Base-by-base conservation (phyloP, 2,888 invertebrate genomes). In the Zelleria hepariella region DNA sequence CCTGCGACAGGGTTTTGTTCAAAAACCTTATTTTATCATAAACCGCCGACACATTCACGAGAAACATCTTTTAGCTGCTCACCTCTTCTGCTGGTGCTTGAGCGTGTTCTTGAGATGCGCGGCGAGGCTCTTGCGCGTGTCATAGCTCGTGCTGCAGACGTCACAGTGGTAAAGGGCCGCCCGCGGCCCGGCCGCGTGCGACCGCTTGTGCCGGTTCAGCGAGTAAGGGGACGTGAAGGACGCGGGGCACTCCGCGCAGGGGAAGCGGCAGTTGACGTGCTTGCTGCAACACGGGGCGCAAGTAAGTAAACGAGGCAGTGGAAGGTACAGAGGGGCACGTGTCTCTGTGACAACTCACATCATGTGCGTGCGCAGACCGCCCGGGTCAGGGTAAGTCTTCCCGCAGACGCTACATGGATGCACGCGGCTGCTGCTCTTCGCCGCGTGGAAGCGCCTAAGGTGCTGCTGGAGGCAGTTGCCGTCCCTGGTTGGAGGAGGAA, bases 221-320 rank as follows among this genome's bases (percentile, higher is more conserved):
- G 78, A 76, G 70, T 86, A 85, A 0, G 87, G 87, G 18, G 78
- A 83, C 60, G 77, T 77, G 65, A 80, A 82, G 0, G 67, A 65
- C 0, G 79, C 64, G 0, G 68, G 2, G 23, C 87, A 87, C 0
- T 67, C 61, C 2, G 73, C 71, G 59, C 87, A 87, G 0, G 62
- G 42, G 66, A 86, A 87, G 21, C 78, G 80, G 0, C 72, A 68
- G 48, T 78, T 80, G 15, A 85, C 73, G 61, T 87, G 87, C 23
- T 77, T 84, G 2, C 86, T 86, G 74, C 5, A 32, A 32, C 5
- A 32, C 10, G 32, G 5, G 5, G 32, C 10, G 5, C 10, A 32
- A 32, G n/a, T n/a, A n/a, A n/a, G n/a, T n/a, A n/a, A 32, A 6
- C 32, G 32, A 5, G 0, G 7, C 32, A 32, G 2, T 10, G 32